These are phyloP conservation scores for Melikaiella ostensackeni DNA, from an alignment of 2,888 invertebrate genomes.

Conservation along the genomic window DNA sequence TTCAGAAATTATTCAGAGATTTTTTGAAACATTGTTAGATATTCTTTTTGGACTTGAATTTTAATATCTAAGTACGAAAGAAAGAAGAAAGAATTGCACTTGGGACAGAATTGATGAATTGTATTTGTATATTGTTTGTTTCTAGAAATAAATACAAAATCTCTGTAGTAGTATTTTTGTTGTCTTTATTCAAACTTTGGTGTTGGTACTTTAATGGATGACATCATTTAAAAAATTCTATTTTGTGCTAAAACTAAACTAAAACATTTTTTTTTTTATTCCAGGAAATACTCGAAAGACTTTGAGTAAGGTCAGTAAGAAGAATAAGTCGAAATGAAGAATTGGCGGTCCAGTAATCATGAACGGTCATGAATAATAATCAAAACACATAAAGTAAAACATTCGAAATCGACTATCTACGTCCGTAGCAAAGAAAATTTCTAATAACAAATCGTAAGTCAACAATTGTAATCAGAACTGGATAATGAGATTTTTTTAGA, in stretches of 20 bases:
- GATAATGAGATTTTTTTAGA: background rate
- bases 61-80: no score
- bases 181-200: background rate
- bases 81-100: background rate
- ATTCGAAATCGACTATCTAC: background rate
- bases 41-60: background rate
- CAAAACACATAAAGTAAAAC: slow-evolving; percentile 1
- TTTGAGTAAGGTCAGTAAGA: slow-evolving; percentile 61
- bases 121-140: slow-evolving; percentile 7
- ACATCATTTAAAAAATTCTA: slow-evolving; percentile 14
- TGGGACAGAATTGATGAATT: background rate
- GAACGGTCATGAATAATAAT: background rate
- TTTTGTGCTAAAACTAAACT: background rate
- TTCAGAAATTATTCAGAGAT: background rate
- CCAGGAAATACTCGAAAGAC: slow-evolving; percentile 61
- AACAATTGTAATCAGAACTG: slow-evolving; percentile 13
- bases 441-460: background rate
- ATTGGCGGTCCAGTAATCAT: slow-evolving; percentile 5
- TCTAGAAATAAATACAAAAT: slow-evolving; percentile 15
- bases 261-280: slow-evolving; percentile 53
- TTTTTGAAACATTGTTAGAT: background rate
- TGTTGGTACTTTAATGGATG: slow-evolving; percentile 11
- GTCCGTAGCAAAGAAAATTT: background rate
- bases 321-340: slow-evolving; percentile 64
- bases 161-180: background rate